A percentile compares a stretch with the other conserved stretches of the same genome.
phyloP scores from a whole-genome alignment of 2,797 vertebrate genomes.

The Lateolabrax maculatus region DNA sequence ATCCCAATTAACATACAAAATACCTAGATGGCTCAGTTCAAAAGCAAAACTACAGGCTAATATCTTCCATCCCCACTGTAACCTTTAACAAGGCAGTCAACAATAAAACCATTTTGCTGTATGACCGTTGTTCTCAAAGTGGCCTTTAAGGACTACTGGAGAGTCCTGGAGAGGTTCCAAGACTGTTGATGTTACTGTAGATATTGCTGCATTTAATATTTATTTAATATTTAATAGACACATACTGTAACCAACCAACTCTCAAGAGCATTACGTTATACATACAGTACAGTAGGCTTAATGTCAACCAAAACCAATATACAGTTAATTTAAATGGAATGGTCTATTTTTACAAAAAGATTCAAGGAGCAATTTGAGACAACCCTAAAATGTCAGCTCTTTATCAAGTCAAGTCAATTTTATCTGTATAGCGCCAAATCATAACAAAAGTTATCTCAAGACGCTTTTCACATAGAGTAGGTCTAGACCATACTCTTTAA shows the following conservation, averaged over 20 bases:
- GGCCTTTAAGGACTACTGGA: not conserved
- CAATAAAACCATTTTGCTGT: conserved; percentile 1
- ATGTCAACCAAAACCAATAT: not conserved
- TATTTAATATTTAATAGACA: too few relatives aligned
- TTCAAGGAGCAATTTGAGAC: conserved; percentile 4
- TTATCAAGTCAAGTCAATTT: too few relatives aligned
- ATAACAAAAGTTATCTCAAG: too few relatives aligned
- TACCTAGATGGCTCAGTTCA: not conserved
- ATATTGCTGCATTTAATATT: too few relatives aligned
- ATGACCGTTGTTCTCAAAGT: not conserved
- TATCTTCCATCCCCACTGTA: not conserved
- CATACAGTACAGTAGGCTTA: not conserved
- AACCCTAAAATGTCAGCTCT: conserved; percentile 9
- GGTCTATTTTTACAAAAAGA: not conserved
- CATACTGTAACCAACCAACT: not conserved
- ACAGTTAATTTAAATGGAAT: not conserved
- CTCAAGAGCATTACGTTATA: not conserved
- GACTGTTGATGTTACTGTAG: not conserved
- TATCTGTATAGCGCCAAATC: too few relatives aligned
- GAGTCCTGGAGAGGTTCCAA: not conserved
- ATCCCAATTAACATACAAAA: not conserved
- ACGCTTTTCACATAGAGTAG: too few relatives aligned
- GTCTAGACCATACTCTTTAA: too few relatives aligned
- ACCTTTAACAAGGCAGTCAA: conserved; percentile 7
- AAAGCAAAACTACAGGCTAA: not conserved